These are phyloP conservation scores for Phoronis australis DNA, from an alignment of 2,888 invertebrate species.

Conservation along the genomic window DNA sequence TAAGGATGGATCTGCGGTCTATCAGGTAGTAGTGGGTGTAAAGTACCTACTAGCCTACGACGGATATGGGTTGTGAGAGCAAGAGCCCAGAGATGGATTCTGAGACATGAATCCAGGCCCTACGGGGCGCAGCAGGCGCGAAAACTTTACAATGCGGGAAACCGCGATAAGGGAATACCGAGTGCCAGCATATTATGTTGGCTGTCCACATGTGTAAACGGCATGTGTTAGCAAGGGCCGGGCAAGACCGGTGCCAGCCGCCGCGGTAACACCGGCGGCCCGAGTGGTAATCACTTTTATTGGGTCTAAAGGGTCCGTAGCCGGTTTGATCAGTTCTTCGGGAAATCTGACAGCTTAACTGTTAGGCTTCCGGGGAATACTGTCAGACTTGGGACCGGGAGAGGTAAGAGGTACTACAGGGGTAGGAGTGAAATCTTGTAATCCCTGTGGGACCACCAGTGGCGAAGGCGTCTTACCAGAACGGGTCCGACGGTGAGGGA, in stretches of 20 bases:
- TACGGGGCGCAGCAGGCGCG: conserved; percentile 46
- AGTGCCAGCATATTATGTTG: too few species aligned
- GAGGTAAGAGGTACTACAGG: too few species aligned
- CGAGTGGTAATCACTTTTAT: conserved; percentile 42
- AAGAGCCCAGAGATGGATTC: conserved; percentile 40
- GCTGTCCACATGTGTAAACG: too few species aligned
- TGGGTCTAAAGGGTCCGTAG: conserved; percentile 43
- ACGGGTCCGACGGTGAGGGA: too few species aligned
- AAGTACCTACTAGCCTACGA: conserved; percentile 39
- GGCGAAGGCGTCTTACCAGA: too few species aligned
- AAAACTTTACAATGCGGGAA: conserved; percentile 42
- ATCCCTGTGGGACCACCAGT: too few species aligned
- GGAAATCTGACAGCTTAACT: too few species aligned
- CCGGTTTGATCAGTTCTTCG: conserved; percentile 27
- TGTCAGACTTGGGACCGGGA: too few species aligned
- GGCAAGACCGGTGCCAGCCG: conserved; percentile 46
- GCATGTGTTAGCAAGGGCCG: conserved; percentile 27
- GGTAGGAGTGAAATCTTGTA: too few species aligned
- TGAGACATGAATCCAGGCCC: conserved; percentile 44
- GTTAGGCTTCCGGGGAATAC: too few species aligned
- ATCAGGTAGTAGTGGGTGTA: conserved; percentile 37
- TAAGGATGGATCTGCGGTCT: conserved; percentile 16
- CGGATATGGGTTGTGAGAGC: conserved; percentile 38
- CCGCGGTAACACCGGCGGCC: conserved; percentile 48
- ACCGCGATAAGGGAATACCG: conserved; percentile 36